Conservation (phyloP, 1,140 invertebrate species). For the Atopsyche davidsoni region DNA sequence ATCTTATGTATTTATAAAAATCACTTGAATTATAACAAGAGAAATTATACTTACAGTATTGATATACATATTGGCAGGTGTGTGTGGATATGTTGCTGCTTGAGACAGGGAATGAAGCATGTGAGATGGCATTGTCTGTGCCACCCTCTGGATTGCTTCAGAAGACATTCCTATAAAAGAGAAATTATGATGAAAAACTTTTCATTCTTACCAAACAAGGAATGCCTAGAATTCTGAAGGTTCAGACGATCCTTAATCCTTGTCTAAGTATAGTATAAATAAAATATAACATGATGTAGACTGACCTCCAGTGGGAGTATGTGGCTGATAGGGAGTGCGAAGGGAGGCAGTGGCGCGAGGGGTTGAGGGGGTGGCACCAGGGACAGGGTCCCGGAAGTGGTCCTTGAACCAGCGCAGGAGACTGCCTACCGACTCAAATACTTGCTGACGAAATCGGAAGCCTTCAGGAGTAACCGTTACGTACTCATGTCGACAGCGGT, state of each 20-base stretch:
- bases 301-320: conserved; percentile 47
- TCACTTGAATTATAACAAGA: background rate
- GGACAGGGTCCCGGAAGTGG: conserved; percentile 88
- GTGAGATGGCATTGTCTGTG: conserved; percentile 64
- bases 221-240: too few species aligned
- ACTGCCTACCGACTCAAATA: conserved; percentile 77
- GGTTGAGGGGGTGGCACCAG: conserved; percentile 65
- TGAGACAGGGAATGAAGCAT: conserved; percentile 67
- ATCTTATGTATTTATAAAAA: conserved; percentile 1
- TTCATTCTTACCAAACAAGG: too few species aligned
- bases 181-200: too few species aligned
- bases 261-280: too few species aligned
- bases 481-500: conserved; percentile 82
- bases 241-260: too few species aligned
- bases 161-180: conserved; percentile 36
- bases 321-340: conserved; percentile 65
- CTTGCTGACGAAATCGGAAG: conserved; percentile 81
- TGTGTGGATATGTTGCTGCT: conserved; percentile 60
- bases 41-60: conserved; percentile 45
- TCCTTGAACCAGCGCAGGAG: conserved; percentile 97
- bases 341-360: conserved; percentile 55
- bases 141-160: conserved; percentile 68
- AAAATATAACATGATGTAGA: conserved; percentile 11
- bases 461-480: conserved; percentile 89
- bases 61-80: conserved; percentile 53